Evolutionary conservation across 2,113 vertebrate species (phyloP), one percentile per base, ranked within the genome.

Genomic region (Gallinago paraguaiae): DNA sequence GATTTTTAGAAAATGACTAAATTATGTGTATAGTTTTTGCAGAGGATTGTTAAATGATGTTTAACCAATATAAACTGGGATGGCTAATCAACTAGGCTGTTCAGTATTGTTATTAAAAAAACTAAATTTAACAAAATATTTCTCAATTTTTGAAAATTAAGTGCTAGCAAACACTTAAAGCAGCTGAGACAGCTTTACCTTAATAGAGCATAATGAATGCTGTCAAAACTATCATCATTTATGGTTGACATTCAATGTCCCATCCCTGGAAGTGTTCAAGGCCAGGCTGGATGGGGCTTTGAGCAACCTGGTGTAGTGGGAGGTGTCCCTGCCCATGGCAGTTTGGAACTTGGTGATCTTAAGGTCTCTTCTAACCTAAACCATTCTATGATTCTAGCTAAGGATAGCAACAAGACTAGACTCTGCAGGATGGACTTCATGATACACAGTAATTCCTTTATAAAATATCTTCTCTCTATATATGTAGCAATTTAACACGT

Each of bases 1-100:
- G 86, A 59, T 80, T 91, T 93, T 87, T 81, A 37, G 67, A 80
- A 93, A 83, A 81, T 46, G n/a, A 56, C 30, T 64, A 70, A 84
- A 82, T 56, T 85, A 33, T 20, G 20, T 10, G 0, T 24, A 2
- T 25, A 22, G 3, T 35, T 68, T 45, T 87, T 70, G 33, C 37
- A 67, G 72, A 46, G 33, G 17, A 30, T 70, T 82, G 17, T 75
- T 82, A 50, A n/a, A 24, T 61, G 8, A 14, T 95, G 20, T 33
- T 88, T 84, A 80, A 33, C 39, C 4, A 7, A 9, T 43, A 16
- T 60, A 65, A 93, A 57, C 27, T 46, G 6, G 6, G 33, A 23
- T 41, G 10, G 11, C 68, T 69, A 45, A 86, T 82, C 17, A 81
- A 14, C 19, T 35, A 25, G 19, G 13, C 16, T 50, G 16, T 69